Evolutionary conservation across 2,888 invertebrate species (phyloP), one percentile per base, ranked within the genome.

Genomic region (Parnassius smintheus): DNA sequence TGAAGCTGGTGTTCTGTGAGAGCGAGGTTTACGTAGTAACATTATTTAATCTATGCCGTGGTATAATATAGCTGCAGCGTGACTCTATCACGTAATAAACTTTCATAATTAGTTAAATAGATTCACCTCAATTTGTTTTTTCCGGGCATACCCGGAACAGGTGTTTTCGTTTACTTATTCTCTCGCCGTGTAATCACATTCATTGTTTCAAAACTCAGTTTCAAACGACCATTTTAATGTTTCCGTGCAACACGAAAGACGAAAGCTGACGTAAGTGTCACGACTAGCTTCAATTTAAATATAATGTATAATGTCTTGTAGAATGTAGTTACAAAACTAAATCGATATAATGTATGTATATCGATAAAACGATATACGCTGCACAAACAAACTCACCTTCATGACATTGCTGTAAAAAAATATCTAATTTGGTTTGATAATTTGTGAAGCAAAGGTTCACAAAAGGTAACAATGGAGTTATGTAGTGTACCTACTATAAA

Each of bases 221-320:
- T 35, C 46, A 25, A 52, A 61, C 53, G 35, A 54, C 45, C 46
- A 41, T 82, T 82, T 78, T 75, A 82, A 85, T 82, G 84, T 79
- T 80, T 81, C 82, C 80, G 81, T 78, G 79, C 77, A 82, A 76
- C 75, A 66, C 61, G 68, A 74, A 70, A 71, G 76, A 66, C 61
- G 68, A 74, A 70, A 71, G 76, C 75, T 76, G 72, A 68, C 68
- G 75, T 75, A 76, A 76, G 65, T 62, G 64, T 72, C 73, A 66
- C 71, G 65, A 67, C 72, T 73, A 69, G 69, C 70, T 69, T 35
- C 52, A 59, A 63, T 56, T 59, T 66, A 67, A 62, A 65, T 68
- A 67, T 18, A 18, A 18, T 18, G 7, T 35, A 35, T 35, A 35
- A 35, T 35, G 35, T 35, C 35, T 35, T 7, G 35, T 35, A 35